Evolutionary conservation across 2,797 vertebrate species (phyloP).

Genomic region (Smutsia temminckii): DNA sequence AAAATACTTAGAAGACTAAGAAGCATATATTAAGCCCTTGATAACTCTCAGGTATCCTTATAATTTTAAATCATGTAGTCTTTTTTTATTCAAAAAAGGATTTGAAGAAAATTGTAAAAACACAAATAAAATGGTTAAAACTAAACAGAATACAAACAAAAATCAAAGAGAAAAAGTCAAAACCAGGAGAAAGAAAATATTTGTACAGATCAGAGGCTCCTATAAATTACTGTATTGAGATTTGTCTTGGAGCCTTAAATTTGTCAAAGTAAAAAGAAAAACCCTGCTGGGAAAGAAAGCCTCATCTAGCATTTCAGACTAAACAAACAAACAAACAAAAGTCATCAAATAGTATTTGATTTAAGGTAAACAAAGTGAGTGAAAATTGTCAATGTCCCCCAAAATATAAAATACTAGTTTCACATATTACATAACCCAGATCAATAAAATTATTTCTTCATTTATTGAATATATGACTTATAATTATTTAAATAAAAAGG

Average conservation of each 20-base stretch:
- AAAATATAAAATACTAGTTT: constrained; percentile 25
- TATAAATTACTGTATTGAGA: background rate
- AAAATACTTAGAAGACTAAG: background rate
- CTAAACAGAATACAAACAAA: background rate
- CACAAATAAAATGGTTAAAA: background rate
- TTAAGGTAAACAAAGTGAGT: background rate
- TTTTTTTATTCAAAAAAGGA: background rate
- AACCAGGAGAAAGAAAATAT: background rate
- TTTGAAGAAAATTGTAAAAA: constrained; percentile 21
- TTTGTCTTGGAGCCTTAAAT: background rate
- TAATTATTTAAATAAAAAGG: background rate
- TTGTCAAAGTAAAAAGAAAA: background rate
- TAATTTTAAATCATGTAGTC: background rate
- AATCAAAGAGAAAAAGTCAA: background rate
- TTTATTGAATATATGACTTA: background rate
- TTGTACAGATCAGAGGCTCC: background rate
- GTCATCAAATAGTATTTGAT: background rate
- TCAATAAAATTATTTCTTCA: background rate
- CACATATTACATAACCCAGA: background rate
- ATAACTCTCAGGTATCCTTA: background rate
- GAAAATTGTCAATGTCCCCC: background rate
- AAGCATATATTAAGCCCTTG: background rate
- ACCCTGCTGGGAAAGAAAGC: background rate
- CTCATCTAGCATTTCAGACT: background rate
- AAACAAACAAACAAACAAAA: background rate